Evolutionary conservation across 2,888 invertebrate species (phyloP), one percentile per base, ranked within the genome.

Genomic region (Archaeoteleia sp.): DNA sequence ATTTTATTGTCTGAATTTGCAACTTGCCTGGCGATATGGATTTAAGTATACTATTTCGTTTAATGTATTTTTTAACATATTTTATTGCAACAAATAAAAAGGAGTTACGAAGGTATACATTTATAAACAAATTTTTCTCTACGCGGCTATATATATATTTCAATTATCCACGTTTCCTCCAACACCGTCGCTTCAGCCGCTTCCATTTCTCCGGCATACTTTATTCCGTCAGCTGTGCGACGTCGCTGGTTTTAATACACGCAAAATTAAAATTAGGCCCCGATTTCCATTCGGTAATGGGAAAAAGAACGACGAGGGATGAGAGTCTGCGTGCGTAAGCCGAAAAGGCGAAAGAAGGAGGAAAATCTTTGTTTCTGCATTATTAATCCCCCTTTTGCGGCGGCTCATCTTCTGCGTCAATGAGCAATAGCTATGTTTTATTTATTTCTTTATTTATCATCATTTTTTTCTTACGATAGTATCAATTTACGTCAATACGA

Each of bases 191-290:
- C 20, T 71, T 75, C 71, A 74, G 74, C 71, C 69, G 58, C 58
- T 51, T 57, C 67, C 42, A 51, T 51, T 49, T 40, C 30, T 60
- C 53, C 20, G 43, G 43, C 70, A 78, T 81, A 81, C 67, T 77
- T 80, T 77, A 77, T 81, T 82, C 84, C 87, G 87, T 87, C 87
- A 87, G 87, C 87, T 87, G 87, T 84, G 86, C 71, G 67, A 76
- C 78, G 78, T 74, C 76, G 78, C 78, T 69, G 69, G 86, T 87
- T 87, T 88, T 88, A 88, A 88, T 88, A 87, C 87, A 87, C 87
- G 87, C 86, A 86, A 88, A 88, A 88, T 88, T 88, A 88, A 88
- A 87, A 87, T 88, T 87, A 87, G 87, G 86, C 85, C 84, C 85
- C 86, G 86, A 88, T 88, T 88, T 88, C 88, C 88, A 88, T 88